Evolutionary conservation across 1,140 invertebrate species (phyloP).

Genomic region (Lucilia cuprina): DNA sequence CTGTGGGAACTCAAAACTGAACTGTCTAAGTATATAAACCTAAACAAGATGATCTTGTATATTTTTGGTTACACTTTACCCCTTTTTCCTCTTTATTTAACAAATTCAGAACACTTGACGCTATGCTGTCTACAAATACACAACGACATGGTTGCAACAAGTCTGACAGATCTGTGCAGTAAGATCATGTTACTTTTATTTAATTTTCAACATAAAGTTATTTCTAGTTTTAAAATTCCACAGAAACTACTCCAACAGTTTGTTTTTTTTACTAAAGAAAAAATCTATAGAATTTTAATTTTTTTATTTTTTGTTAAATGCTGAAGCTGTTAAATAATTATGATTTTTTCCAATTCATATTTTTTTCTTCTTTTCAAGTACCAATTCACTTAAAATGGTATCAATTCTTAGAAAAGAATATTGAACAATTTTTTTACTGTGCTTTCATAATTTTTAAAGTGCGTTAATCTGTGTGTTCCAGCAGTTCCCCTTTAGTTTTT

Average conservation of each 20-base stretch:
- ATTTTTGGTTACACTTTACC: not conserved
- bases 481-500: not conserved
- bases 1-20: not conserved
- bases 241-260: not conserved
- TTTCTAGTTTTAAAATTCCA: not conserved
- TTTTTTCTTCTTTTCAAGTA: constrained; percentile 43
- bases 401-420: constrained; percentile 60
- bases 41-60: not conserved
- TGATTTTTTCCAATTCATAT: not conserved
- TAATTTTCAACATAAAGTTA: not conserved
- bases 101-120: not conserved
- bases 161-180: not conserved
- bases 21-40: not conserved
- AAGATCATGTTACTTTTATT: constrained; percentile 7
- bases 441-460: constrained; percentile 59
- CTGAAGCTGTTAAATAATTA: not conserved
- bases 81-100: not conserved
- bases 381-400: constrained; percentile 62
- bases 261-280: not conserved
- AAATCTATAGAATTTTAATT: not conserved
- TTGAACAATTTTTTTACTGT: constrained; percentile 39
- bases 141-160: not conserved
- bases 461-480: constrained; percentile 55
- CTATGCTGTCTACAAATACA: not conserved
- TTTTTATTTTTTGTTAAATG: not conserved